A percentile compares a stretch with the other conserved stretches of the same genome.
These are phyloP conservation scores for Galeopterus variegatus DNA, from an alignment of 2,113 vertebrate genomes.

Conservation along the genomic window DNA sequence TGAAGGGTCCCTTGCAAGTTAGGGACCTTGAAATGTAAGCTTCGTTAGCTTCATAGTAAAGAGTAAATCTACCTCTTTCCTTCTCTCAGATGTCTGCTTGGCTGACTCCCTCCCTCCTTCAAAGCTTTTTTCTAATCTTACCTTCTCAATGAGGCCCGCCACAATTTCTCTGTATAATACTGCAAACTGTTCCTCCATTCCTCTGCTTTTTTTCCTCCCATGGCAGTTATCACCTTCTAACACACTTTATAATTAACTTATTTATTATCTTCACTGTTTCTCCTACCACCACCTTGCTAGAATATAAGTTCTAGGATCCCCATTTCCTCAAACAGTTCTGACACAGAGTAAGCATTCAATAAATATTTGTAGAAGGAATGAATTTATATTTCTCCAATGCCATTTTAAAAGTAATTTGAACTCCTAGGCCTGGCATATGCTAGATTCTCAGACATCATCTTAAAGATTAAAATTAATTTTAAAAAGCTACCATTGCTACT, in stretches of 20 bases:
- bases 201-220: not conserved
- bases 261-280: not conserved
- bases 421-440: not conserved
- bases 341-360: not conserved
- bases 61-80: not conserved
- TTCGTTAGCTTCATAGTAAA: too few species aligned
- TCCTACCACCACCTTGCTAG: not conserved
- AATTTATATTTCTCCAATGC: conserved; percentile 31
- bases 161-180: not conserved
- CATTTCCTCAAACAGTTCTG: not conserved
- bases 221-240: not conserved
- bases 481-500: not conserved
- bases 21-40: conserved; percentile 7
- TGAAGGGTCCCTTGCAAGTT: not conserved
- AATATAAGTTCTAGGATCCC: not conserved
- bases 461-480: conserved; percentile 56
- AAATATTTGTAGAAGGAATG: conserved; percentile 28
- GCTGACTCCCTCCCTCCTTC: not conserved
- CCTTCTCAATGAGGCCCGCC: not conserved
- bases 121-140: conserved; percentile 11
- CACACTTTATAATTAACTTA: not conserved
- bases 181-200: not conserved
- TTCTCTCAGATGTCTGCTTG: not conserved
- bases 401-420: conserved; percentile 9
- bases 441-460: conserved; percentile 10